phyloP scores from a whole-genome alignment of 2,113 vertebrate genomes.

The Pomatostomus ruficeps region DNA sequence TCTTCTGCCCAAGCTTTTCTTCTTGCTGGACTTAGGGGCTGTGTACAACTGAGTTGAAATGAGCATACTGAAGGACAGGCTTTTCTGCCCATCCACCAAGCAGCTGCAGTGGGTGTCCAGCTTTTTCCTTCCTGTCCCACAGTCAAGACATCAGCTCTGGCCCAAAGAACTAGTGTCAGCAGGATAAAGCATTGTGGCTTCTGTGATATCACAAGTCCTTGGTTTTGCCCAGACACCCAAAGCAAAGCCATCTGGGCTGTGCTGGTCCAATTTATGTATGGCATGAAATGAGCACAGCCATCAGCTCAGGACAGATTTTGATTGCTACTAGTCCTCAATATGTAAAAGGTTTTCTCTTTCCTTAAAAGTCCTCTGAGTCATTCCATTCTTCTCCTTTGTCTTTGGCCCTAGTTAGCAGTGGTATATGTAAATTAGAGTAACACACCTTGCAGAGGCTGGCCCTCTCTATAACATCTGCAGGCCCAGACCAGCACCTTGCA shows the following conservation, averaged over 20 bases:
- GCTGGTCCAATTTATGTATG: neutral
- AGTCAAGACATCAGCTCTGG: neutral
- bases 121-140: neutral
- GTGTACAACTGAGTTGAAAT: neutral
- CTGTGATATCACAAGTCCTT: neutral
- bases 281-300: neutral
- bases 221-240: neutral
- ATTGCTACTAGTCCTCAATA: neutral
- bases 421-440: neutral
- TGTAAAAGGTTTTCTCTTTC: neutral
- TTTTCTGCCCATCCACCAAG: neutral
- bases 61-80: accelerated
- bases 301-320: neutral
- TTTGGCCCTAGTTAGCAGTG: neutral
- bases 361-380: neutral
- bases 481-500: neutral
- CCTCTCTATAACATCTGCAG: neutral
- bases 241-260: neutral
- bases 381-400: neutral
- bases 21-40: neutral
- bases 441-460: neutral
- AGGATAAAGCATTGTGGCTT: neutral
- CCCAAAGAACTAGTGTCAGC: neutral
- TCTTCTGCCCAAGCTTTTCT: neutral
- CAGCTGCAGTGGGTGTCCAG: neutral